phyloP scores from a whole-genome alignment of 2,888 invertebrate species.

The Apantesis nais region DNA sequence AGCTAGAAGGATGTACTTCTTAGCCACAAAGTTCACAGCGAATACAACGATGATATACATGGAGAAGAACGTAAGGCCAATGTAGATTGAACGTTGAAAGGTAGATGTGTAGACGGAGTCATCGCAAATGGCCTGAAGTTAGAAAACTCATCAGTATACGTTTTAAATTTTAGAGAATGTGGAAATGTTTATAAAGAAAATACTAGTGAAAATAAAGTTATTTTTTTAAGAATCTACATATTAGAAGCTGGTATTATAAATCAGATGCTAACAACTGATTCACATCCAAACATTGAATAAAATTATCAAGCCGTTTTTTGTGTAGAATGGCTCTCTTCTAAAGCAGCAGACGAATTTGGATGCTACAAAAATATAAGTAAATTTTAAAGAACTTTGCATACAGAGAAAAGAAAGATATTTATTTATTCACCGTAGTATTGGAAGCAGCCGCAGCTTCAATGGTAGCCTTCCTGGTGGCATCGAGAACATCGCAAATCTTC shows the following conservation, averaged over 20 bases:
- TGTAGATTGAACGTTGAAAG: slow-evolving; percentile 88
- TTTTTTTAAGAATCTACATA: too few relatives aligned
- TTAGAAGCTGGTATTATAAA: too few relatives aligned
- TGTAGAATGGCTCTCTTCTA: too few relatives aligned
- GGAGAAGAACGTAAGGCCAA: slow-evolving; percentile 87
- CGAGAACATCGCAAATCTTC: slow-evolving; percentile 75
- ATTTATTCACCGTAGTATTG: slow-evolving; percentile 55
- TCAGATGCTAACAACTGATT: too few relatives aligned
- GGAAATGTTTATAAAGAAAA: too few relatives aligned
- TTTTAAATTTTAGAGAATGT: not conserved
- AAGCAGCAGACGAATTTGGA: not conserved
- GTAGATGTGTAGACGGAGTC: slow-evolving; percentile 86
- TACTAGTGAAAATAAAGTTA: too few relatives aligned
- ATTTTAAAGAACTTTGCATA: not conserved
- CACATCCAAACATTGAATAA: too few relatives aligned
- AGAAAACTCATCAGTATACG: not conserved
- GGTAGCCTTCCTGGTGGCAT: slow-evolving; percentile 48
- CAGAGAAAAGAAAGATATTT: not conserved
- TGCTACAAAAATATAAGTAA: not conserved
- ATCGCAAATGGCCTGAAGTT: slow-evolving; percentile 73
- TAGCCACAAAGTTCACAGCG: slow-evolving; percentile 81
- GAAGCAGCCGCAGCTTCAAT: slow-evolving; percentile 45
- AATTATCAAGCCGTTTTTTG: too few relatives aligned
- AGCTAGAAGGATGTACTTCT: slow-evolving; percentile 82
- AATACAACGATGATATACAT: slow-evolving; percentile 88